These are phyloP conservation scores for Blastobasis lacticolella DNA, from an alignment of 2,888 invertebrate species.

Conservation along the genomic window DNA sequence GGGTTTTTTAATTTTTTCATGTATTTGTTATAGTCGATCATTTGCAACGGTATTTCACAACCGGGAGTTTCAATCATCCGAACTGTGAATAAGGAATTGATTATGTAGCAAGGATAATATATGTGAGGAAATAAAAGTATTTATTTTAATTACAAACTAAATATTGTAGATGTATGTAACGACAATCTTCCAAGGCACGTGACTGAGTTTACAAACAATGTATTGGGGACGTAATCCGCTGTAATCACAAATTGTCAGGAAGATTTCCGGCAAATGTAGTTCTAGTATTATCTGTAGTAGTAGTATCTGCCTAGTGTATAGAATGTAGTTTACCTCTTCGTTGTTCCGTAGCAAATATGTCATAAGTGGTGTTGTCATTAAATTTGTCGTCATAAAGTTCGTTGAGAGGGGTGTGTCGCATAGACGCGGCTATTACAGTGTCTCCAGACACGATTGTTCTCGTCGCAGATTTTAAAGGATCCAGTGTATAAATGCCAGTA, in stretches of 20 bases:
- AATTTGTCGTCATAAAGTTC: slow-evolving; percentile 27
- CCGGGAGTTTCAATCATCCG: slow-evolving; percentile 42
- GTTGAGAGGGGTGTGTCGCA: slow-evolving; percentile 35
- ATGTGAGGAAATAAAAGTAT: neutral
- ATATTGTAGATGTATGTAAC: too few species aligned
- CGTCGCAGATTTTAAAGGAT: neutral
- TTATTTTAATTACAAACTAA: too few species aligned
- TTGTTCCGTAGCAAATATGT: too few species aligned
- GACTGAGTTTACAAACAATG: too few species aligned
- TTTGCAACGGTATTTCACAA: slow-evolving; percentile 45
- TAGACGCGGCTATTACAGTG: slow-evolving; percentile 22
- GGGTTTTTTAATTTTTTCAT: slow-evolving; percentile 16
- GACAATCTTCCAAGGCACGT: too few species aligned
- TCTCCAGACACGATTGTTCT: neutral
- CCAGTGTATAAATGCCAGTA: neutral
- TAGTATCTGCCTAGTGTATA: too few species aligned
- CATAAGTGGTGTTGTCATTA: neutral
- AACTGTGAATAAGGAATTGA: slow-evolving; percentile 25
- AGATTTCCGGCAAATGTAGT: too few species aligned
- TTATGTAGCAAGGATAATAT: neutral
- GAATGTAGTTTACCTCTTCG: slow-evolving; percentile 20
- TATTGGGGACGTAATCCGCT: too few species aligned
- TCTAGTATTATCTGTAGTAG: too few species aligned
- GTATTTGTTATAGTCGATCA: slow-evolving; percentile 31
- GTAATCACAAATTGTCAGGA: too few species aligned